phyloP scores from a whole-genome alignment of 2,888 invertebrate genomes.

The Andrena praecox region DNA sequence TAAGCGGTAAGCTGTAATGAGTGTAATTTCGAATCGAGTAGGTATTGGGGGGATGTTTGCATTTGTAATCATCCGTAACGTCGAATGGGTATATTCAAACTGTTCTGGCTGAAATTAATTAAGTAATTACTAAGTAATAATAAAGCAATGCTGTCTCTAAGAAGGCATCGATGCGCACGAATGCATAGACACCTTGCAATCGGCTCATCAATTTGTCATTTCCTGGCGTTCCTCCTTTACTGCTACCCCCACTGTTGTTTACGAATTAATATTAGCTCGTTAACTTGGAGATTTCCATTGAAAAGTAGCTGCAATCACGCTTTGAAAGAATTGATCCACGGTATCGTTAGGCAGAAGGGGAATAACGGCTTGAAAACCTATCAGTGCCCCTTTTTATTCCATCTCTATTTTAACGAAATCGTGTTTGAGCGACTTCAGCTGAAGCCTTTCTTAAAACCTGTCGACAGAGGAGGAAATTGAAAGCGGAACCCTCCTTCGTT shows the following conservation, averaged over 20 bases:
- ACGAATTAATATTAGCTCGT: not conserved
- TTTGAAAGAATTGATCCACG: slow-evolving; percentile 14
- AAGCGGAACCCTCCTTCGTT: slow-evolving; percentile 41
- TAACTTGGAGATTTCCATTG: not conserved
- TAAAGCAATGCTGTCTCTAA: too few species aligned
- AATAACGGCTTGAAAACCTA: not conserved
- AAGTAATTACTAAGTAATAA: too few species aligned
- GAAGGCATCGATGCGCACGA: not conserved
- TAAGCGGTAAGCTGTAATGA: too few species aligned
- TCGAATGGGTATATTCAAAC: not conserved
- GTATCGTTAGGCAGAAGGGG: not conserved
- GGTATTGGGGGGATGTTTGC: not conserved
- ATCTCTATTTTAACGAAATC: slow-evolving; percentile 16
- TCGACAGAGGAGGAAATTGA: slow-evolving; percentile 46
- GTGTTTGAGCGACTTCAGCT: slow-evolving; percentile 27
- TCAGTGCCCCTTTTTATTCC: not conserved
- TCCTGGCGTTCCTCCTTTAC: not conserved
- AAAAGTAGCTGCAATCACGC: slow-evolving; percentile 16
- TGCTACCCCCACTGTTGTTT: not conserved
- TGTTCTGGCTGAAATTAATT: not conserved
- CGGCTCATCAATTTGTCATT: too few species aligned
- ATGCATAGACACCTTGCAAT: not conserved
- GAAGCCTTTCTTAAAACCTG: slow-evolving; percentile 31
- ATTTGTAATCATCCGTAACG: not conserved
- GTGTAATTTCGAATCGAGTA: not conserved